Base-by-base conservation (phyloP, 1,140 invertebrate genomes). In the Anadara kagoshimensis region DNA sequence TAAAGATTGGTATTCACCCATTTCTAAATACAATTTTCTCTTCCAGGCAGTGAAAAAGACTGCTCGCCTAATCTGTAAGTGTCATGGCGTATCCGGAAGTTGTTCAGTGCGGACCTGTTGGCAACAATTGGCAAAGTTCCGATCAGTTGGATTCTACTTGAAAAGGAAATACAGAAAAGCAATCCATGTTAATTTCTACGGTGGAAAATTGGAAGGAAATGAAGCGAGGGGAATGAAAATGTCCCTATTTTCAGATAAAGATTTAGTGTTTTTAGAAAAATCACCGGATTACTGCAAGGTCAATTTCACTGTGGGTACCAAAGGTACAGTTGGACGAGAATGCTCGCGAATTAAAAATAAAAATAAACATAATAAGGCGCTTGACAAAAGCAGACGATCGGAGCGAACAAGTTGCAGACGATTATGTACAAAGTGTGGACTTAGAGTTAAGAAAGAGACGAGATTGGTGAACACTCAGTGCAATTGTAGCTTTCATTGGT, bases 61-160 rank as follows among this genome's bases (percentile, higher is more conserved):
- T 83, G 94, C 95, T 0, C 92, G 93, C 78, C 93, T 96, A n/a
- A 95, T 94, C 5, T 98, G 96, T 90, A 97, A 97, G 87, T 98
- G 96, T 86, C 96, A 97, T 84, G 96, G 96, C 2, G 95, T 97
- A 2, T 97, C 95, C 0, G 92, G 92, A 5, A 96, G 95, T 16
- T 97, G 96, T 90, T 95, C 94, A 74, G 91, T 96, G 66, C 94
- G 96, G 78, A 97, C 96, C 0, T 98, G 96, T 86, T 97, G 96
- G 96, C 94, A 96, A 80, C 95, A 96, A 84, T 90, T 97, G 56
- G 92, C 95, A 29, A 92, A 94, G 14, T 96, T 97, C 88, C 91
- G 95, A 81, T 93, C 95, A 89, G 93, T 97, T 64, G 96, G 96
- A 73, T 94, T 96, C 84, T 93, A 94, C 85, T 89, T 98, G 10